Conservation (phyloP, 2,113 vertebrate genomes). For the sheep (Ovis aries) region ARS-UI_Ramb_v3.0 NC_056060.1:50171001-50171500, state of each 20-base stretch:
- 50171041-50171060: neutral
- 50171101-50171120: neutral
- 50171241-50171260: neutral
- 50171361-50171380: neutral
- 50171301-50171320: neutral
- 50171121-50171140: neutral
- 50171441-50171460: neutral
- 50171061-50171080: neutral
- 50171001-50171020: fast-evolving
- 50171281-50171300: neutral
- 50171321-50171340: neutral
- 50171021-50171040: neutral
- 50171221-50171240: neutral
- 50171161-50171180: neutral
- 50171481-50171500: neutral
- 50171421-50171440: neutral
- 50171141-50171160: neutral
- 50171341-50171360: neutral
- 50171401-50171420: neutral
- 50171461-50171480: neutral
- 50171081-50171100: neutral
- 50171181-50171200: neutral
- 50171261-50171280: neutral
- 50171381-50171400: neutral
- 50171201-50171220: neutral